A percentile compares a stretch with the other conserved stretches of the same genome.
Conservation (phyloP, 2,888 invertebrate species). For the Diabrotica balteata region DNA sequence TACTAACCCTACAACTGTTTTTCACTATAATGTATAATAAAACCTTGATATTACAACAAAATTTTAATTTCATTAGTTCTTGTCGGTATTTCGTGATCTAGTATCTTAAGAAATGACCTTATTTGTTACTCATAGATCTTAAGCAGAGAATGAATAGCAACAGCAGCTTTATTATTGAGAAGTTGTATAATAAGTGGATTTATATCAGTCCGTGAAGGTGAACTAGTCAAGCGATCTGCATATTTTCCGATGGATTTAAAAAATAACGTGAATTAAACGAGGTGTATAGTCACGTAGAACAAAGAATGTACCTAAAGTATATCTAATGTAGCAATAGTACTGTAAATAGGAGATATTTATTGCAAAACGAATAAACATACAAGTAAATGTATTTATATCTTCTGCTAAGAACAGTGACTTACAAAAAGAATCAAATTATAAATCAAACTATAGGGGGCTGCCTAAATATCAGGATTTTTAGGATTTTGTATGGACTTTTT, state of each 20-base stretch:
- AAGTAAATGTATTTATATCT: too few species aligned
- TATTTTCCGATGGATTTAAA: conserved; percentile 20
- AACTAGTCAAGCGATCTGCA: conserved; percentile 27
- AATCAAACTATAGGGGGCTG: too few species aligned
- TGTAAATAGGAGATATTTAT: neutral
- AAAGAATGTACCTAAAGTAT: conserved; percentile 15
- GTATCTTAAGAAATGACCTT: conserved; percentile 10
- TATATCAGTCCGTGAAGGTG: conserved; percentile 20
- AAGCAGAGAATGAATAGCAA: conserved; percentile 3
- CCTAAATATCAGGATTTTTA: too few species aligned
- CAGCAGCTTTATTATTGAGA: neutral
- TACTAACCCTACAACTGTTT: too few species aligned
- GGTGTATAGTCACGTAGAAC: conserved; percentile 23
- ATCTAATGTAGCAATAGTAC: conserved; percentile 12
- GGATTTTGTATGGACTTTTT: too few species aligned
- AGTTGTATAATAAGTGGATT: conserved; percentile 13
- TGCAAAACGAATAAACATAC: neutral
- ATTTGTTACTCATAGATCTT: too few species aligned
- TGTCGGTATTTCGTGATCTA: neutral
- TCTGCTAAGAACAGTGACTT: too few species aligned
- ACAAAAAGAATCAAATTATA: too few species aligned
- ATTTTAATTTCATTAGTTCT: too few species aligned
- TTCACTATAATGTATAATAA: too few species aligned
- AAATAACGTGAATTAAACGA: conserved; percentile 20
- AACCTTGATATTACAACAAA: too few species aligned